Base-by-base conservation (phyloP, 2,113 vertebrate species). In the Hiodon tergisus region DNA sequence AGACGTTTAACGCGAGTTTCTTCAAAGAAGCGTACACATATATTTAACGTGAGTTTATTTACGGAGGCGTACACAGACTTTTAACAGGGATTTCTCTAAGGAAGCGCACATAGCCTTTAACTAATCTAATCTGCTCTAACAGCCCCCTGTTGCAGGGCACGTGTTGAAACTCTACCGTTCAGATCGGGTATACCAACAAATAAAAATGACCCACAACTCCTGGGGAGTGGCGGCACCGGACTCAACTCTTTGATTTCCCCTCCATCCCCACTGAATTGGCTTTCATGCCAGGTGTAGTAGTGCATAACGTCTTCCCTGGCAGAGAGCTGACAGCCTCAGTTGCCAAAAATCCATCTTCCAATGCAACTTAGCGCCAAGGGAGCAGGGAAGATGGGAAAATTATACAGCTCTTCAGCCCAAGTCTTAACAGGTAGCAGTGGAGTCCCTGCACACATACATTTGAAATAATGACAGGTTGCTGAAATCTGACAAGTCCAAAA, bases 401-500 rank as follows among this genome's bases (percentile, higher is more conserved):
- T 87, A 84, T 85, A 91, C 90, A 91, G 89, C 86, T 83, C 81
- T 89, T 78, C 75, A 76, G 74, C 79, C 85, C 85, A 83, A 88
- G 87, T 87, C 87, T 88, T 88, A 89, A 78, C 46, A 83, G 91
- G 86, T 88, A 90, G 88, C 84, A 79, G 81, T 62, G 60, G 82
- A 85, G 85, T 76, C 80, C 72, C 80, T 75, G 63, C 17, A 7
- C 71, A 82, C 81, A 86, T 84, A 84, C 6, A 73, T 85, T 84
- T 79, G 60, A 91, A 91, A 88, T 86, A 86, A 91, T 89, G 88
- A 83, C 88, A 88, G 86, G 85, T 87, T 89, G 85, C 83, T 86
- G 75, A 82, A 88, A 89, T 85, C 84, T 89, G 88, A 88, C 88
- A 89, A 89, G 87, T 84, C 82, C 84, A 88, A 79, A 83, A 89